Evolutionary conservation across 2,797 vertebrate species (phyloP).

Genomic region (Falco cherrug): DNA sequence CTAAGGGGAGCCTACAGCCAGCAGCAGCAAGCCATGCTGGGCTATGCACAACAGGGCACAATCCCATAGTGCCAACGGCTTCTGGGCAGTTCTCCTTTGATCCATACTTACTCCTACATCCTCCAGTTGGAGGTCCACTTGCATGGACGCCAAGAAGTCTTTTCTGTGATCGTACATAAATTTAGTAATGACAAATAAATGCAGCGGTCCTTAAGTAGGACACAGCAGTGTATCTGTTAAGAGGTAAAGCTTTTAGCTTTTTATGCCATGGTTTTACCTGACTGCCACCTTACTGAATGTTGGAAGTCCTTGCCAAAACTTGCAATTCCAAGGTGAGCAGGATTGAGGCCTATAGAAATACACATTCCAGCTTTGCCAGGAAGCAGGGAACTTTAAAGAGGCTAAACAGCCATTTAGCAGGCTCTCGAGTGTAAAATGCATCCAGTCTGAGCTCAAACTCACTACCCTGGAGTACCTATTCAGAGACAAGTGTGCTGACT

Average conservation of each 20-base stretch:
- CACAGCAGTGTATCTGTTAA: fast-evolving
- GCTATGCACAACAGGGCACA: neutral
- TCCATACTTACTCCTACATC: neutral
- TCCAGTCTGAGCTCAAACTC: neutral
- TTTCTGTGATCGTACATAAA: neutral
- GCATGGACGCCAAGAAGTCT: neutral
- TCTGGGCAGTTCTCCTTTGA: neutral
- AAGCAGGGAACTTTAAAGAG: neutral
- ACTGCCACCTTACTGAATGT: neutral
- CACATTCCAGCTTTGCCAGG: neutral
- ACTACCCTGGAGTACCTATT: conserved; percentile 8
- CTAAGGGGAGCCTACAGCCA: neutral
- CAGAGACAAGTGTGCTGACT: neutral
- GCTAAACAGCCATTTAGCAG: neutral
- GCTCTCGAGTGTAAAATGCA: neutral
- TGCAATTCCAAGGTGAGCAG: neutral
- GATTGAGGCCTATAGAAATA: neutral
- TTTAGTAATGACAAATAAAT: neutral
- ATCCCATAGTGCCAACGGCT: neutral
- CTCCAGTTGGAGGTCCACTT: neutral
- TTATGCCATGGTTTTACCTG: neutral
- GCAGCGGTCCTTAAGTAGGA: neutral
- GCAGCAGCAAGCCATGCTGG: neutral
- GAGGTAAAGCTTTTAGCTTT: neutral
- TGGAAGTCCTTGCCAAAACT: neutral